These are phyloP conservation scores for Frankliniella fusca DNA, from an alignment of 2,888 invertebrate genomes.

Conservation along the genomic window DNA sequence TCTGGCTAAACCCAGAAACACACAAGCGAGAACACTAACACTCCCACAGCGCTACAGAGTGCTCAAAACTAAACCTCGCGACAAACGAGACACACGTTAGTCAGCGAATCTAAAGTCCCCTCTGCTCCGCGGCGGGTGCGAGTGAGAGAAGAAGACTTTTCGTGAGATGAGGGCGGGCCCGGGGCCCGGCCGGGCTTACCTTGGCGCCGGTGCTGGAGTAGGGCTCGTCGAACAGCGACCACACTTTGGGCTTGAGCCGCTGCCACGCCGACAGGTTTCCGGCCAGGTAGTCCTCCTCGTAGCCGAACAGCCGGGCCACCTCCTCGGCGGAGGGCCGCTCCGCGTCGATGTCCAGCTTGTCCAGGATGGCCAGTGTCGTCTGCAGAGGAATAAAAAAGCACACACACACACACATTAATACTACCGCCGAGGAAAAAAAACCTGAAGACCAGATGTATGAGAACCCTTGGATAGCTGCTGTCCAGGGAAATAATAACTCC, in stretches of 20 bases:
- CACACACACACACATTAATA: too few relatives aligned
- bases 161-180: background rate
- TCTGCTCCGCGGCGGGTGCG: background rate
- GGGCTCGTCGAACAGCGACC: constrained; percentile 95
- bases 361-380: constrained; percentile 92
- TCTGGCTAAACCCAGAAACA: background rate
- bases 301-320: constrained; percentile 86
- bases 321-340: constrained; percentile 90
- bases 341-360: constrained; percentile 90
- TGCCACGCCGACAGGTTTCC: constrained; percentile 84
- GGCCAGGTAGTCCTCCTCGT: constrained; percentile 76
- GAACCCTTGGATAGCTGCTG: too few relatives aligned
- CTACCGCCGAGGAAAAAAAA: too few relatives aligned
- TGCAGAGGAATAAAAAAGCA: constrained; percentile 49
- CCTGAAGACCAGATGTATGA: too few relatives aligned
- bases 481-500: too few relatives aligned
- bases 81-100: background rate
- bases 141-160: background rate
- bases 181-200: constrained; percentile 52
- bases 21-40: too few relatives aligned
- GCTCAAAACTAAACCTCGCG: background rate
- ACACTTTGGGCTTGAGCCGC: constrained; percentile 82
- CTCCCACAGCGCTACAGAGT: background rate
- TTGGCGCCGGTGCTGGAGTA: constrained; percentile 89
- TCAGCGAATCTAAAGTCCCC: background rate